Conservation (phyloP, 2,113 vertebrate species). For the Phocoena phocoena region DNA sequence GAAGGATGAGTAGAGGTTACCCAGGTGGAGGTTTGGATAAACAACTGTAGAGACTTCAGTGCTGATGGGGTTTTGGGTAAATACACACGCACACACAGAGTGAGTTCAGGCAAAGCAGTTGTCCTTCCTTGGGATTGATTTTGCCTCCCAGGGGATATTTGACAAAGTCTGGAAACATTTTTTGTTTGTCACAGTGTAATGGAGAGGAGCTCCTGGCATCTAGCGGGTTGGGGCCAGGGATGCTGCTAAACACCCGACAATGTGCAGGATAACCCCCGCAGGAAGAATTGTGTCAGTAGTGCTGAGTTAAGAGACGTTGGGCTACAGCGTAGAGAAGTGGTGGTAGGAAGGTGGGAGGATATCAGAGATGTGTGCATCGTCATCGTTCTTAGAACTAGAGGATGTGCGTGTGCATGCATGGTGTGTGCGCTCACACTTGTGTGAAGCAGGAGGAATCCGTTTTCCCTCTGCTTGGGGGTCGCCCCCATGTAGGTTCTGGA, state of each 20-base stretch:
- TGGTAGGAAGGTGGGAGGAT: background rate
- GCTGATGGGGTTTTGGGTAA: background rate
- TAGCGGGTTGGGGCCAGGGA: background rate
- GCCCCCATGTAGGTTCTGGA: fast-evolving
- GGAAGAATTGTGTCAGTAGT: fast-evolving
- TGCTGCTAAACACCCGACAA: fast-evolving
- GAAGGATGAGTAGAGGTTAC: background rate
- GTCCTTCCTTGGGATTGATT: background rate
- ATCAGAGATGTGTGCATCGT: background rate
- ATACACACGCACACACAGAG: background rate
- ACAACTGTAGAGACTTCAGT: background rate
- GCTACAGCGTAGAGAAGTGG: no score
- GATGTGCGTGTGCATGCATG: fast-evolving
- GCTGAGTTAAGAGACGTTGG: background rate
- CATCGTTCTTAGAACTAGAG: background rate
- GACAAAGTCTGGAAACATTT: background rate
- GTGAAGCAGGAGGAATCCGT: background rate
- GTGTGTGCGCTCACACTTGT: fast-evolving
- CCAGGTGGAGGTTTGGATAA: background rate
- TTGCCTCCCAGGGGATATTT: background rate
- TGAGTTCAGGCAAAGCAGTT: background rate
- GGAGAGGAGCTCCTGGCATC: background rate
- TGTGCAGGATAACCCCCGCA: fast-evolving
- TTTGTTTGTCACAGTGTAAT: background rate
- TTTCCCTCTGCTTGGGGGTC: background rate